Base-by-base conservation (phyloP, 2,797 vertebrate genomes). In the Eulemur coronatus region DNA sequence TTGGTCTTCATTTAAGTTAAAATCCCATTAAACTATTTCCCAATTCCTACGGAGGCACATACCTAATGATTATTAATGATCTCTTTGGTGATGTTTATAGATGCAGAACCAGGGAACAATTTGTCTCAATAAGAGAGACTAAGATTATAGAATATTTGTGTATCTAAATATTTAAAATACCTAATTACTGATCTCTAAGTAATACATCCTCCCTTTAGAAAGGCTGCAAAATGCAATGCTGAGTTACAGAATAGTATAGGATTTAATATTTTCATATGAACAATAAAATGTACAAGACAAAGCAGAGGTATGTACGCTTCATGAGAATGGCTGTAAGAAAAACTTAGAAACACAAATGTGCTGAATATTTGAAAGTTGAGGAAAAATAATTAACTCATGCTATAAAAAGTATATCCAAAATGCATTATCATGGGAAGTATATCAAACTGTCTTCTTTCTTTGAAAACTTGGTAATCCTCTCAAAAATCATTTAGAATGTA, bases 151-250 rank as follows among this genome's bases (percentile, higher is more conserved):
- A 97, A 28, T 97, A 92, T 95, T 93, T 95, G 78, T 17, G 70
- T 81, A 78, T 87, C 89, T 95, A 96, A 97, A 95, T 96, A 96
- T 97, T 97, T 97, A 92, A 97, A 96, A 97, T 95, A 81, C 9
- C 52, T 86, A 78, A 61, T 93, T 72, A 92, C 35, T 48, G 97
- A 84, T 86, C 59, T 94, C 33, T 73, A 97, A 95, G 17, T 70
- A 35, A 88, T 70, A 93, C 50, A 69, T 46, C 5, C 10, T 78
- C 33, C 48, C 15, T 69, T 95, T 33, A 88, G 26, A 24, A n/a
- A 81, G 28, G 26, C 22, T 87, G 48, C 3, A 55, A 13, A 46
- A 65, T 79, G 11, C 4, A 72, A 84, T 38, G 4, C 3, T 86
- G 18, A 95, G 8, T 79, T 91, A 61, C 48, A 86, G 10, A 97